These are phyloP conservation scores for Coilia nasus DNA, from an alignment of 2,797 vertebrate genomes.

Conservation along the genomic window DNA sequence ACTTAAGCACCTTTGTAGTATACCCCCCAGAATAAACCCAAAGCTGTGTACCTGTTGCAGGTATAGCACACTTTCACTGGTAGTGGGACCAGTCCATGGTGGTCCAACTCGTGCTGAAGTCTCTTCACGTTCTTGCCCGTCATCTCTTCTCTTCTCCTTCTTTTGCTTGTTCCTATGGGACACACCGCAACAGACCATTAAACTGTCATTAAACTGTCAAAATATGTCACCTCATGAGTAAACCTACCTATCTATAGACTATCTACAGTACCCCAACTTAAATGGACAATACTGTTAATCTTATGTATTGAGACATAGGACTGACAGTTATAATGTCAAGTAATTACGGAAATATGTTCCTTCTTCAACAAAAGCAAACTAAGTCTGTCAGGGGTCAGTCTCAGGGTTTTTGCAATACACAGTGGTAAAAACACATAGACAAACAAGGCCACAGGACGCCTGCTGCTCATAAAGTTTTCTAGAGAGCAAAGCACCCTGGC, in stretches of 20 bases:
- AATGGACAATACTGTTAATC: background rate
- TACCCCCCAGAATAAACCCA: background rate
- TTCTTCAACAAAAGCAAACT: too few species aligned
- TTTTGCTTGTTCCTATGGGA: constrained; percentile 90
- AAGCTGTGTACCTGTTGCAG: constrained; percentile 84
- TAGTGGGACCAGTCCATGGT: constrained; percentile 92
- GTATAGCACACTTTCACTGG: constrained; percentile 96
- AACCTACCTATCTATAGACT: background rate
- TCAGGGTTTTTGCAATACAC: too few species aligned
- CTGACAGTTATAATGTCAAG: too few species aligned
- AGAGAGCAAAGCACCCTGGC: background rate
- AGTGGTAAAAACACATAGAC: background rate
- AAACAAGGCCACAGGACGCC: background rate
- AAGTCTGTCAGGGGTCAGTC: too few species aligned
- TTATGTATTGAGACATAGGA: background rate
- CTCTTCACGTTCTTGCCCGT: constrained; percentile 92
- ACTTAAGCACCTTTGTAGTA: too few species aligned
- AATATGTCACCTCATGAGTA: background rate
- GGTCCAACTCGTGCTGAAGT: constrained; percentile 93
- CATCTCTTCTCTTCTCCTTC: constrained; percentile 92
- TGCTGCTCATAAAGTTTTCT: background rate
- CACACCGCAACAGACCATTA: background rate
- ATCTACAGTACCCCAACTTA: background rate
- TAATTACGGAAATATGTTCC: too few species aligned
- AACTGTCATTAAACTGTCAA: too few species aligned